Evolutionary conservation across 2,797 vertebrate genomes (phyloP).

Genomic region (Takifugu ocellatus): DNA sequence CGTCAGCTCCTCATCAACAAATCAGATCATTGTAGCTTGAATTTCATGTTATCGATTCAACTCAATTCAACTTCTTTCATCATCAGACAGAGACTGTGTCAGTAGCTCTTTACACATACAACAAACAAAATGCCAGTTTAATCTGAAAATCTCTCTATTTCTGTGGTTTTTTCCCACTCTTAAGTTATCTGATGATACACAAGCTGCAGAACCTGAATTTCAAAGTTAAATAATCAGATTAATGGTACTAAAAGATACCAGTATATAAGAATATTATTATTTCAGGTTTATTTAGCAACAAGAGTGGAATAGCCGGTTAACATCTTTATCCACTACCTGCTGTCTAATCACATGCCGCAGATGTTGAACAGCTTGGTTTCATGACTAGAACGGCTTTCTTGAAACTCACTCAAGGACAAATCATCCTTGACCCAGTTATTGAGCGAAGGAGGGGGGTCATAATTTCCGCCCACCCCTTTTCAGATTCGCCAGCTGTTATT

Average conservation of each 20-base stretch:
- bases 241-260: background rate
- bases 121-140: too few relatives aligned
- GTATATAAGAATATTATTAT: slow-evolving; percentile 16
- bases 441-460: slow-evolving; percentile 28
- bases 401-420: slow-evolving; percentile 41
- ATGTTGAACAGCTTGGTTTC: slow-evolving; percentile 53
- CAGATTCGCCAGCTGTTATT: slow-evolving; percentile 57
- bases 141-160: background rate
- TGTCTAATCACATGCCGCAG: slow-evolving; percentile 53
- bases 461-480: slow-evolving; percentile 1
- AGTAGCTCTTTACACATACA: slow-evolving; percentile 2
- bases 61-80: slow-evolving; percentile 17
- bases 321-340: slow-evolving; percentile 53
- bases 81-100: slow-evolving; percentile 14
- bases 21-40: slow-evolving; percentile 25
- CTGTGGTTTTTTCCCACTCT: slow-evolving; percentile 18
- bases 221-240: slow-evolving; percentile 12
- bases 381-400: slow-evolving; percentile 37
- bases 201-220: slow-evolving; percentile 3
- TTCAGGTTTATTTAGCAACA: slow-evolving; percentile 44
- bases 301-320: slow-evolving; percentile 40
- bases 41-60: slow-evolving; percentile 2
- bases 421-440: slow-evolving; percentile 67
- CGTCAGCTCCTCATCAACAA: slow-evolving; percentile 3
- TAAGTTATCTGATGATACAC: slow-evolving; percentile 11